A percentile compares a stretch with the other conserved stretches of the same genome.
These are phyloP conservation scores for Hirtodrosophila confusa DNA, from an alignment of 2,888 invertebrate genomes.

Conservation along the genomic window DNA sequence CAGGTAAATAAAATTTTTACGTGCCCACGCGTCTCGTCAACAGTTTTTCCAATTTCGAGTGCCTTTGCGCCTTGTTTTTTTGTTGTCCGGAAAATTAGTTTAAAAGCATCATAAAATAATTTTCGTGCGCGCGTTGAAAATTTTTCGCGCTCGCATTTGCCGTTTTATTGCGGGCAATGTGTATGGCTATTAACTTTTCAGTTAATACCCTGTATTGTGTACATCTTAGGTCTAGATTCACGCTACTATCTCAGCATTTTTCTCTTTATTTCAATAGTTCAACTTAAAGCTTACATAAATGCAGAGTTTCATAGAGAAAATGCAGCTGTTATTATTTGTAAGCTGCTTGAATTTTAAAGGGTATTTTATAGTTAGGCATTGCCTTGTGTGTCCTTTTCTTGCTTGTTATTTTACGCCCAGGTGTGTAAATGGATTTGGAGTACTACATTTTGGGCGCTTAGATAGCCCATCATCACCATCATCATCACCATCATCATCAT, in stretches of 20 bases:
- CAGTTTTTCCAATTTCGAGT: conserved; percentile 41
- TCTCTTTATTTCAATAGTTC: no score
- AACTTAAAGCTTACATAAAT: no score
- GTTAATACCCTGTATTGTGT: conserved; percentile 24
- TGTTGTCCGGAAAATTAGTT: conserved; percentile 75
- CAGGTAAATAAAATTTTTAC: conserved; percentile 62
- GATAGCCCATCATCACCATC: conserved; percentile 62
- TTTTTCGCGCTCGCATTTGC: conserved; percentile 61
- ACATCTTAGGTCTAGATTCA: background rate
- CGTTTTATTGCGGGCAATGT: conserved; percentile 65
- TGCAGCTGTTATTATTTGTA: background rate
- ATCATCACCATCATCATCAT: conserved; percentile 32
- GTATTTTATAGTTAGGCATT: conserved; percentile 7
- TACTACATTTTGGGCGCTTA: conserved; percentile 47
- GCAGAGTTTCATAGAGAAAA: no score
- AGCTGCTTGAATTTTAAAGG: conserved; percentile 1
- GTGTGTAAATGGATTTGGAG: conserved; percentile 76
- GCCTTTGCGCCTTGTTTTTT: conserved; percentile 61
- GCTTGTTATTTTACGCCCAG: conserved; percentile 33
- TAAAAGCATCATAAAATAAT: conserved; percentile 79
- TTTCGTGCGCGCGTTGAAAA: conserved; percentile 63
- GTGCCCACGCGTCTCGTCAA: conserved; percentile 65
- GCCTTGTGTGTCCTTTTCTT: no score
- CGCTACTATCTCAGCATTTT: no score
- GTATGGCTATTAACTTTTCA: conserved; percentile 67